These are phyloP conservation scores for Calycopis cecrops DNA, from an alignment of 1,140 invertebrate genomes.

Conservation along the genomic window DNA sequence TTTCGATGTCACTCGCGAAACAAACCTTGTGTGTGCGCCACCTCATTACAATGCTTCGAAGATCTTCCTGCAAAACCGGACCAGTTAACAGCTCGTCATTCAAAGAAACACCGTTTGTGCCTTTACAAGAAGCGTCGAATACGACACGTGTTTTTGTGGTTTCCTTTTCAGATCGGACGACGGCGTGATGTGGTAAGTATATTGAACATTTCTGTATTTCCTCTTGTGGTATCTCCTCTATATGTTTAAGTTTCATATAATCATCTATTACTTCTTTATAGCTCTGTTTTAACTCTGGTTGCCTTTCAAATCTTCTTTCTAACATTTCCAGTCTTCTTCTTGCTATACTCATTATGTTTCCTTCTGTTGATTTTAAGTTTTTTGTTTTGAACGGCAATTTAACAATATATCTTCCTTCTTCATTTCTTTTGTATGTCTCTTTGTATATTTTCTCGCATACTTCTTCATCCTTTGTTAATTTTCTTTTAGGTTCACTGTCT, in stretches of 20 bases:
- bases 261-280: conserved; percentile 24
- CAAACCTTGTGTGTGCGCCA: conserved; percentile 20
- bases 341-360: conserved; percentile 15
- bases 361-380: conserved; percentile 13
- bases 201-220: conserved; percentile 14
- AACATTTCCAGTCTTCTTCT: conserved; percentile 14
- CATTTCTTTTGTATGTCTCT: conserved; percentile 16
- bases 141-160: conserved; percentile 29
- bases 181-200: conserved; percentile 25
- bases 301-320: conserved; percentile 17
- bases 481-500: conserved; percentile 14
- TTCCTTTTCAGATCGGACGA: conserved; percentile 22
- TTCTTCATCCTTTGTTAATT: conserved; percentile 20
- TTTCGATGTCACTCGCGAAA: conserved; percentile 21
- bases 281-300: conserved; percentile 11
- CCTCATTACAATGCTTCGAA: conserved; percentile 23
- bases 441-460: conserved; percentile 21
- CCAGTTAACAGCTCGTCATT: conserved; percentile 22
- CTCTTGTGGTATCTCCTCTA: conserved; percentile 17
- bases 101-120: conserved; percentile 20
- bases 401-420: conserved; percentile 20
- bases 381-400: conserved; percentile 20
- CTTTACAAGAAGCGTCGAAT: conserved; percentile 22
- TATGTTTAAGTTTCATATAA: conserved; percentile 19
- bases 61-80: conserved; percentile 22